Evolutionary conservation across 2,888 invertebrate species (phyloP), one percentile per base, ranked within the genome.

Genomic region (Tetrapedia diversipes): DNA sequence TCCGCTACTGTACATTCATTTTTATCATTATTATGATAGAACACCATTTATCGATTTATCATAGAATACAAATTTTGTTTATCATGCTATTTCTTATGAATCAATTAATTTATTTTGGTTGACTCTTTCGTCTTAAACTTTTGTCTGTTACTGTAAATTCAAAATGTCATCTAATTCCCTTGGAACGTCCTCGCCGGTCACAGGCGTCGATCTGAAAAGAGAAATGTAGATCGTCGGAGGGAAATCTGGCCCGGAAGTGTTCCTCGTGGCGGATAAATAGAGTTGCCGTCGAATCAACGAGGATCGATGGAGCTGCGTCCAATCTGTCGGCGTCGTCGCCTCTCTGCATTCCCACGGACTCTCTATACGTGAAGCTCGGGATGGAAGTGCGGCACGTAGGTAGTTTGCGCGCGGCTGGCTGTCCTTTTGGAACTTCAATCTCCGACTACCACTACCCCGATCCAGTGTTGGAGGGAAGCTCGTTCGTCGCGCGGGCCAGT

Each of bases 291-390:
- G 74, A 71, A 74, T 64, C 69, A 75, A 82, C 79, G 51, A 63
- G 70, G 79, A 84, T 86, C 83, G 86, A 85, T 84, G 85, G 74
- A 78, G 73, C 75, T 61, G 54, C 68, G 76, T 85, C 64, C 85
- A 85, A 86, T 86, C 83, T 74, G 82, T 86, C 68, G 32, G 43
- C 41, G 43, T 8, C 63, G 47, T 19, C 16, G 24, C 4, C 43
- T 11, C 27, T 2, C 32, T 49, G 49, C 65, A 54, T 54, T 53
- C 56, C 60, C 63, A 27, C 29, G 54, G 47, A 47, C 41, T 61
- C 59, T 11, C 16, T 32, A 4, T 61, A 70, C 27, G 43, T 73
- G 34, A 19, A 60, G 22, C 22, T 14, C n/a, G 14, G 39, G 14
- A 27, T 22, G 14, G 2, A 41, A 37, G 32, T 19, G 61, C 29